Base-by-base conservation (phyloP, 2,888 invertebrate species). In the Drosophila differens region DNA sequence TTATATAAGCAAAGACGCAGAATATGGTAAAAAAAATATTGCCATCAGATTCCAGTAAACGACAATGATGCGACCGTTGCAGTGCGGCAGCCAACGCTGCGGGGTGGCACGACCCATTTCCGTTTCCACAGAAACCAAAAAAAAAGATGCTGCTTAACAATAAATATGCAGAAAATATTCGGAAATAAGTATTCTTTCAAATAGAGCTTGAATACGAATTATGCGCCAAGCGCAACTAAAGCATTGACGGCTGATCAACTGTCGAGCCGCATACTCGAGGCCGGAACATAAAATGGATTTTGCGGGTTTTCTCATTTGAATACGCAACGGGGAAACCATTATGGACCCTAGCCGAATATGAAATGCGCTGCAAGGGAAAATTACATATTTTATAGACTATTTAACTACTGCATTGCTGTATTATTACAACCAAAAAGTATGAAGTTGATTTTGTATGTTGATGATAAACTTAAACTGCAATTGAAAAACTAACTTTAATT, bases 201-300 rank as follows among this genome's bases (percentile, higher is more conserved):
- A 75, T 69, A 22, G 57, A 67, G 70, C 55, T 81, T 59, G 55
- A 70, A 57, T 49, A 54, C 58, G 60, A 66, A 51, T 41, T 41
- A 32, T 12, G 70, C 51, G 35, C 35, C 57, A n/a, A 52, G 28
- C 37, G 37, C 39, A 30, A 54, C 72, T 35, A 39, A 54, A 33
- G 41, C 79, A 62, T 61, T 74, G 77, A 69, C 62, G 66, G 53
- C 61, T 30, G 72, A 72, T 81, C 78, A 63, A 22, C 49, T 41
- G 68, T 25, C 55, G 69, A 32, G 66, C 39, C 54, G 58, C 67
- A 61, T 35, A 35, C 61, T 41, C 57, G 60, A 70, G 65, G 73
- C 80, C 78, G 90, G 82, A 85, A 83, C 76, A 71, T 70, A 60
- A 89, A 90, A 85, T 85, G 79, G 89, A 82, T 83, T 89, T 83